phyloP scores from a whole-genome alignment of 2,797 vertebrate genomes.

The Xiphophorus birchmanni region DNA sequence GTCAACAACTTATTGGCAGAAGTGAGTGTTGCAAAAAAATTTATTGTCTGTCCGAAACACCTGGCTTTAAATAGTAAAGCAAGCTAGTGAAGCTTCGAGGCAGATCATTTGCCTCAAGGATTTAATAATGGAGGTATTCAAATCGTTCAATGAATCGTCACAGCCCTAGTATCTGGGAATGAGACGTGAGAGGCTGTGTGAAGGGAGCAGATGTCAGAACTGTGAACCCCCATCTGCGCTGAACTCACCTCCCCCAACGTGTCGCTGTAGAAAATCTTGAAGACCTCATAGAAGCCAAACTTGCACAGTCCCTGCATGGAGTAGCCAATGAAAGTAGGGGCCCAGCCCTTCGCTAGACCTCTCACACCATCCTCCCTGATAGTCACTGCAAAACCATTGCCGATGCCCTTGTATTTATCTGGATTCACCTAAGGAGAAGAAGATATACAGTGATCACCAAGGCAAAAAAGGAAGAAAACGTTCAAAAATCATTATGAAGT shows the following conservation, averaged over 20 bases:
- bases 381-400: conserved; percentile 90
- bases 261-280: conserved; percentile 93
- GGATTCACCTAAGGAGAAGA: conserved; percentile 88
- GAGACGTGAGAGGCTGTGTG: background rate
- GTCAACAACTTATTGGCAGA: too few species aligned
- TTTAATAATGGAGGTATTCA: too few species aligned
- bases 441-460: background rate
- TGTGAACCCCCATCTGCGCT: background rate
- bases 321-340: conserved; percentile 95
- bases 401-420: conserved; percentile 94
- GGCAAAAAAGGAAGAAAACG: background rate
- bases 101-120: too few species aligned
- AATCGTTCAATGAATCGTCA: too few species aligned
- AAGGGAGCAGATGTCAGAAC: background rate
- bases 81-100: too few species aligned
- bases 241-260: conserved; percentile 90
- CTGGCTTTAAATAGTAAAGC: too few species aligned
- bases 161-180: too few species aligned
- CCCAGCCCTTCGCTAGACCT: conserved; percentile 96
- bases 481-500: background rate
- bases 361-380: conserved; percentile 91
- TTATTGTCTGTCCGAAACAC: too few species aligned
- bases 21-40: too few species aligned
- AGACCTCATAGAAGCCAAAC: conserved; percentile 98
- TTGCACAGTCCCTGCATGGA: conserved; percentile 99